Evolutionary conservation across 2,113 vertebrate genomes (phyloP).

Genomic region (Danio rerio): GRCz12tu NC_133183.1:59824501-59825000

Average conservation of each 20-base stretch:
- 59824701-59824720: not conserved
- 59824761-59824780: not conserved
- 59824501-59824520: not conserved
- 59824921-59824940: no score
- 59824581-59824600: not conserved
- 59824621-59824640: not conserved
- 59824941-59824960: no score
- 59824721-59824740: not conserved
- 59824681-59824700: no score
- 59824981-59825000: no score
- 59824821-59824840: no score
- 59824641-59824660: constrained; percentile 12
- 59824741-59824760: not conserved
- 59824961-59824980: no score
- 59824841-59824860: no score
- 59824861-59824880: no score
- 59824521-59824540: not conserved
- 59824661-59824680: not conserved
- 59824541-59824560: not conserved
- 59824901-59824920: no score
- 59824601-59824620: not conserved
- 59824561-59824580: not conserved
- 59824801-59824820: no score
- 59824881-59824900: no score
- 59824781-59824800: no score